phyloP scores from a whole-genome alignment of 64 coral and sea anemone species.

The Trachythela sp. region DNA sequence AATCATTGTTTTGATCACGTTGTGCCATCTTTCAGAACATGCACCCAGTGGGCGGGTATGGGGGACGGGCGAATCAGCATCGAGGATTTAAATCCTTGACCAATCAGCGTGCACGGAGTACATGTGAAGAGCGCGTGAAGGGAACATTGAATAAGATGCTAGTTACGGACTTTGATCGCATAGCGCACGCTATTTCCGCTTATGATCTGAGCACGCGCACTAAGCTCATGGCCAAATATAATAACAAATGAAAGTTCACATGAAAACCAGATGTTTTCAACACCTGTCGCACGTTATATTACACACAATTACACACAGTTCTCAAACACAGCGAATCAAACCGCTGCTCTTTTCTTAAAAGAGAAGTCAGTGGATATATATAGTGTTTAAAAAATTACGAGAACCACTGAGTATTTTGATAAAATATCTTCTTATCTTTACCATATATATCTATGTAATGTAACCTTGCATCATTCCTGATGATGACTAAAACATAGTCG shows the following conservation, averaged over 20 bases:
- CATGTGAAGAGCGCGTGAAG: slow-evolving; percentile 56
- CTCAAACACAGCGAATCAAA: neutral
- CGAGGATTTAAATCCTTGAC: slow-evolving; percentile 24
- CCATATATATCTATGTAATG: too few species aligned
- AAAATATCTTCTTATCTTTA: too few species aligned
- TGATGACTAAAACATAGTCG: too few species aligned
- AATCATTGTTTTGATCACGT: slow-evolving; percentile 62
- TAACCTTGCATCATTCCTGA: too few species aligned
- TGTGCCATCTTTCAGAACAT: slow-evolving; percentile 72
- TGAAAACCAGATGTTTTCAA: neutral
- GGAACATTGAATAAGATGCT: neutral
- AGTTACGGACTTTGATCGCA: slow-evolving; percentile 16
- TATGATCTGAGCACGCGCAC: neutral
- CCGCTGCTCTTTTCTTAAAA: neutral
- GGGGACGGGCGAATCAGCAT: slow-evolving; percentile 72
- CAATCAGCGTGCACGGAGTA: slow-evolving; percentile 76
- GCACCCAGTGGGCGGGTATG: slow-evolving; percentile 64
- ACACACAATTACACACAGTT: neutral
- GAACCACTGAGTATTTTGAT: too few species aligned
- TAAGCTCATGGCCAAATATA: neutral
- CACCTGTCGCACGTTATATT: neutral
- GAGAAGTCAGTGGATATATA: too few species aligned
- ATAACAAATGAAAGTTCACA: neutral
- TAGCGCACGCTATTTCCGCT: neutral
- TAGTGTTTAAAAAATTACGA: too few species aligned